Percentiles rank a stretch among this genome's conserved stretches.
These are phyloP conservation scores for Mayetiola destructor DNA, from an alignment of 2,888 invertebrate species.

Conservation along the genomic window DNA sequence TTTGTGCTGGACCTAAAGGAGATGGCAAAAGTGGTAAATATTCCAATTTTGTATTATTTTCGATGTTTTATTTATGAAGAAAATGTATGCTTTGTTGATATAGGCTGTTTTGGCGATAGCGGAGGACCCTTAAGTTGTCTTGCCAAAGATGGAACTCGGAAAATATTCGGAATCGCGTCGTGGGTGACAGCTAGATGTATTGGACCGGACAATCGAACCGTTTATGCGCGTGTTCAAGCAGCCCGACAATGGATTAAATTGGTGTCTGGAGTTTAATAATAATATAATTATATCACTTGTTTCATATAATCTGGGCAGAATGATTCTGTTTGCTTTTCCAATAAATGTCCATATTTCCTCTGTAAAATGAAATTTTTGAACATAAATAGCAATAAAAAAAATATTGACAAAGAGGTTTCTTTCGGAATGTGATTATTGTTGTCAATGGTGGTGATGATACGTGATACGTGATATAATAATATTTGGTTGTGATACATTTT, in stretches of 20 bases:
- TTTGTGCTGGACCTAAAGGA: conserved; percentile 43
- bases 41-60: neutral
- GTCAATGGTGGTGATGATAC: too few species aligned
- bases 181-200: conserved; percentile 41
- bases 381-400: too few species aligned
- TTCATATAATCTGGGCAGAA: too few species aligned
- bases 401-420: too few species aligned
- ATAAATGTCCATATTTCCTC: too few species aligned
- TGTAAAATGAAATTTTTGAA: too few species aligned
- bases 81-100: conserved; percentile 31
- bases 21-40: conserved; percentile 39
- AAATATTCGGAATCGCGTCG: conserved; percentile 35
- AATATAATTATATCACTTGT: too few species aligned
- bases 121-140: neutral
- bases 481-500: too few species aligned
- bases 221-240: conserved; percentile 16
- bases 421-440: too few species aligned
- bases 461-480: too few species aligned
- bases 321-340: too few species aligned
- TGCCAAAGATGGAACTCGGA: neutral
- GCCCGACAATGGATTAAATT: conserved; percentile 16
- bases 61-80: conserved; percentile 16
- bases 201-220: conserved; percentile 33
- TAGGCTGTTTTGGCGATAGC: conserved; percentile 22
- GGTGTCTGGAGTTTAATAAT: neutral